phyloP scores from a whole-genome alignment of 23 tunicate genomes.

The Trididemnum nubilum region DNA sequence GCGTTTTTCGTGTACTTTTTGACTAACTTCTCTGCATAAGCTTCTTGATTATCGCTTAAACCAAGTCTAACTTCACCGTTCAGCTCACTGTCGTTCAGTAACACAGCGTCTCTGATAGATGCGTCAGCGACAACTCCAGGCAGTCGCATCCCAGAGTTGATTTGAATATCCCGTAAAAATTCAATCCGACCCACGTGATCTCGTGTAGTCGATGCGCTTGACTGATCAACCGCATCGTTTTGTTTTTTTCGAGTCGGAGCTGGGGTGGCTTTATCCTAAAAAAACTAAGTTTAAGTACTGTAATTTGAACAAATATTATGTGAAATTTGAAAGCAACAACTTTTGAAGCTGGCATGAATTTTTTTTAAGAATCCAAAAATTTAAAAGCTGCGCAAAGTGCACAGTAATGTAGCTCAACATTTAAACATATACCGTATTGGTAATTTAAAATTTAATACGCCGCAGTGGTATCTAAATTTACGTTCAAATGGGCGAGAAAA shows the following conservation, averaged over 20 bases:
- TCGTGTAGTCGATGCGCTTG: conserved; percentile 53
- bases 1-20: conserved; percentile 55
- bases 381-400: no score
- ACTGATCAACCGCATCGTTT: conserved; percentile 43
- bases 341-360: neutral
- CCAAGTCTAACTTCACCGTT: conserved; percentile 41
- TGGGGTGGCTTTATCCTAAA: neutral
- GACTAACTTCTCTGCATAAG: conserved; percentile 73
- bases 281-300: no score
- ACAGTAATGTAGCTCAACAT: no score
- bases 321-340: neutral
- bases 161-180: conserved; percentile 54
- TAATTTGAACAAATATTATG: neutral
- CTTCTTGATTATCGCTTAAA: conserved; percentile 73
- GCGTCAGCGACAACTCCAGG: conserved; percentile 37
- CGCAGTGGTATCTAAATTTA: no score
- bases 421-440: no score
- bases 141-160: conserved; percentile 49
- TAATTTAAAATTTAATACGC: no score
- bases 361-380: neutral
- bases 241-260: conserved; percentile 14
- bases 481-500: no score
- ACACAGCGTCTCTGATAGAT: conserved; percentile 16
- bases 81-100: conserved; percentile 33
- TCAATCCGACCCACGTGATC: conserved; percentile 80